Evolutionary conservation across 2,888 invertebrate genomes (phyloP).

Genomic region (Gerris lacustris): DNA sequence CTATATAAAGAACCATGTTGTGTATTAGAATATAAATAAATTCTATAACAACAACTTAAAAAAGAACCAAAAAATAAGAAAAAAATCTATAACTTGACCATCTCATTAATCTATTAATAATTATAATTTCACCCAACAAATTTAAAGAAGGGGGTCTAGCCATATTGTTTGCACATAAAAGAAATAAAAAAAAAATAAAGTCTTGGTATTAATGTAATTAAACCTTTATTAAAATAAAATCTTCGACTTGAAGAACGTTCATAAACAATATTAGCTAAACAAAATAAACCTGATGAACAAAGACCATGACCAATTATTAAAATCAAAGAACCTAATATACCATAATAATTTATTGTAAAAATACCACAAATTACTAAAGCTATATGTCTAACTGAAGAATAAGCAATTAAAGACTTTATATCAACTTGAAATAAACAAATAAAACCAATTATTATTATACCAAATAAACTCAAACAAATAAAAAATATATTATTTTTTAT

Average conservation of each 20-base stretch:
- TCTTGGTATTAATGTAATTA: background rate
- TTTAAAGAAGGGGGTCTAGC: no score
- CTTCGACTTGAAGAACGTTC: background rate
- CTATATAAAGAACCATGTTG: no score
- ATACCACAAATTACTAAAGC: conserved; percentile 47
- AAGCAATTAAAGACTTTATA: conserved; percentile 51
- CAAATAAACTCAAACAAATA: conserved; percentile 41
- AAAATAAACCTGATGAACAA: background rate
- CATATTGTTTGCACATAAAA: no score
- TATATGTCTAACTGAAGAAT: conserved; percentile 61
- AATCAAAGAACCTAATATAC: background rate
- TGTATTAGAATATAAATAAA: no score
- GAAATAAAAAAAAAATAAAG: no score
- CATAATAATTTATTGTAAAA: background rate
- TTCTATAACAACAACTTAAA: no score
- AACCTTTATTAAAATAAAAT: background rate
- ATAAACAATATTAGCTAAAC: background rate
- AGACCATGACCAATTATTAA: background rate
- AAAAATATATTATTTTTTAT: conserved; percentile 35
- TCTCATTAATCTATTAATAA: no score
- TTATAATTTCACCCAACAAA: no score
- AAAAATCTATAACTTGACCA: no score
- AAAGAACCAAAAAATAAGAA: no score
- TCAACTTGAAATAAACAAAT: conserved; percentile 56
- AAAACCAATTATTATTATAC: conserved; percentile 48